phyloP scores from a whole-genome alignment of 2,113 vertebrate species.

The Mastomys natalensis region DNA sequence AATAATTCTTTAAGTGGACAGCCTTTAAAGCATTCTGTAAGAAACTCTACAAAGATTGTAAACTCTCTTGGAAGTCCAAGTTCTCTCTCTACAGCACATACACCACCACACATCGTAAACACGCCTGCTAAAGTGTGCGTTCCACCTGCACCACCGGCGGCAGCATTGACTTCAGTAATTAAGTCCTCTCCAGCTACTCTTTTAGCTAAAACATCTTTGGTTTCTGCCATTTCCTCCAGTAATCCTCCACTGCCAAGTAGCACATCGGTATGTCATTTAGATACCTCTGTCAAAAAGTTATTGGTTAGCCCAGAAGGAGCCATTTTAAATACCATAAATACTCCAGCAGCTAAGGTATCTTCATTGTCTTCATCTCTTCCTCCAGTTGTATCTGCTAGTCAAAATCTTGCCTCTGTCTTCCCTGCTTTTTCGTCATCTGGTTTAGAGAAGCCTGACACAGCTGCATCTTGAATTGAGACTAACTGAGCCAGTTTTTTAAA shows the following conservation, averaged over 20 bases:
- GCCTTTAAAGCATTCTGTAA: slow-evolving; percentile 82
- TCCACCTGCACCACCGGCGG: slow-evolving; percentile 70
- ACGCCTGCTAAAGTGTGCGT: slow-evolving; percentile 83
- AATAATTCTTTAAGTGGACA: slow-evolving; percentile 82
- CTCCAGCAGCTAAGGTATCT: slow-evolving; percentile 85
- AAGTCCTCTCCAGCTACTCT: slow-evolving; percentile 80
- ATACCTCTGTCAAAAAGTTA: slow-evolving; percentile 90
- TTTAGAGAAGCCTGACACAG: slow-evolving; percentile 87
- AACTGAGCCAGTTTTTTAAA: slow-evolving; percentile 85
- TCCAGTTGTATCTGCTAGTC: slow-evolving; percentile 86
- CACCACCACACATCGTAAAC: slow-evolving; percentile 87
- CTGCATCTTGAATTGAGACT: slow-evolving; percentile 86
- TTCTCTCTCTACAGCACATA: slow-evolving; percentile 88
- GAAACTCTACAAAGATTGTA: slow-evolving; percentile 89
- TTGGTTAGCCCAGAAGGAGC: slow-evolving; percentile 94
- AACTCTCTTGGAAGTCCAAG: slow-evolving; percentile 87
- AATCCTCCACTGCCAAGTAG: slow-evolving; percentile 83
- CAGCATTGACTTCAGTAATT: slow-evolving; percentile 83
- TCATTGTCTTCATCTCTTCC: slow-evolving; percentile 85
- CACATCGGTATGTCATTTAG: slow-evolving; percentile 85
- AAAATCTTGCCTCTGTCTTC: slow-evolving; percentile 85
- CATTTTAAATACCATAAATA: slow-evolving; percentile 92
- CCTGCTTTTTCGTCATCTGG: slow-evolving; percentile 85
- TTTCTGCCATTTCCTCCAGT: slow-evolving; percentile 78
- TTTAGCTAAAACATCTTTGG: slow-evolving; percentile 81